Percentiles rank a stretch among this genome's conserved stretches.
phyloP scores from a whole-genome alignment of 2,797 vertebrate genomes.

The Rhynchotus rufescens region DNA sequence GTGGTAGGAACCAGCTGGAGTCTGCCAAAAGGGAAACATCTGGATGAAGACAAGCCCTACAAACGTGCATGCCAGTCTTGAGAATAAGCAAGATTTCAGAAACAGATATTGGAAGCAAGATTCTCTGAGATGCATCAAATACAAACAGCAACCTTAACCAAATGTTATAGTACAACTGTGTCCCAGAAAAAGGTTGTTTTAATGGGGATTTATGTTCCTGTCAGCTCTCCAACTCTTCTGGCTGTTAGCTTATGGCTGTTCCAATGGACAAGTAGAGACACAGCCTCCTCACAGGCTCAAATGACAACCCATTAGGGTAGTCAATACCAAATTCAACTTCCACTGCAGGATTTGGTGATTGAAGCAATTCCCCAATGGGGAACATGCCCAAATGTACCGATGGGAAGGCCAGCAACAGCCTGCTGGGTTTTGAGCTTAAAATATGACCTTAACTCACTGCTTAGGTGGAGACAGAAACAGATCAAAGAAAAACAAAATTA shows the following conservation, averaged over 20 bases:
- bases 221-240: not conserved
- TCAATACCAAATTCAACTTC: not conserved
- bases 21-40: not conserved
- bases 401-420: not conserved
- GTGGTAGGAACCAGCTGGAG: not conserved
- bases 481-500: not conserved
- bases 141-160: not conserved
- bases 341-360: not conserved
- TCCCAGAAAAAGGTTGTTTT: not conserved
- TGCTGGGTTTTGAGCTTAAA: not conserved
- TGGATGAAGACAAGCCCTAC: not conserved
- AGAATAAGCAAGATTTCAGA: not conserved
- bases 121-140: not conserved
- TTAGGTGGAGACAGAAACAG: not conserved
- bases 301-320: not conserved
- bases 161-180: not conserved
- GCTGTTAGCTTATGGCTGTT: not conserved
- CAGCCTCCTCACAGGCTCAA: not conserved
- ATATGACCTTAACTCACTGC: not conserved
- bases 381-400: not conserved
- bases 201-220: not conserved
- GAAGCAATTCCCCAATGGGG: not conserved
- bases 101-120: not conserved
- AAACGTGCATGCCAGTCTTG: not conserved
- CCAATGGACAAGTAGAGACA: not conserved